Percentiles rank a stretch among this genome's conserved stretches.
Evolutionary conservation across 2,113 vertebrate species (phyloP).

Genomic region (Megaleporinus macrocephalus): DNA sequence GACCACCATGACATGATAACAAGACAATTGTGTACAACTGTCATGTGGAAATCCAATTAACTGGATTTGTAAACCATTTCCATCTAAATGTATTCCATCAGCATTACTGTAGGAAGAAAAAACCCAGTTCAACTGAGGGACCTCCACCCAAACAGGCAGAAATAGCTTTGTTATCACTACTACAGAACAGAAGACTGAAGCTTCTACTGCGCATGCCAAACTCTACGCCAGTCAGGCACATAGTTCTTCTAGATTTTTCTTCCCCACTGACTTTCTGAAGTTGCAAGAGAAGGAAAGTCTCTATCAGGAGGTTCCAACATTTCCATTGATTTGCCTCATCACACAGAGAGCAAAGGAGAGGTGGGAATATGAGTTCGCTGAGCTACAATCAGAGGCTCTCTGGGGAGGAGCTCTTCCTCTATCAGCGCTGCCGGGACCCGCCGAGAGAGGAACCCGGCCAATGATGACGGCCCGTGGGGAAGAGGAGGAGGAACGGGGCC

Average conservation of each 20-base stretch:
- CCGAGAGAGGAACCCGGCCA: constrained; percentile 61
- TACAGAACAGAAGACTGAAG: no score
- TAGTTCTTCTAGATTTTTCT: constrained; percentile 10
- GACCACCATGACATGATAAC: no score
- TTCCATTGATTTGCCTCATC: constrained; percentile 45
- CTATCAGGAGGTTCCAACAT: constrained; percentile 62
- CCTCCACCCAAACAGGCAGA: no score
- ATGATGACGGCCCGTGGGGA: constrained; percentile 68
- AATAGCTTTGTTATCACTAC: no score
- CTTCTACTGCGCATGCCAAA: no score
- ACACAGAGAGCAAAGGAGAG: constrained; percentile 59
- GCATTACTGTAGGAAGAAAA: no score
- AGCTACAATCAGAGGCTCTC: constrained; percentile 67
- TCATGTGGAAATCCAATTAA: no score
- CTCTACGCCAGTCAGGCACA: neutral
- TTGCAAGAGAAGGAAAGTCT: constrained; percentile 46
- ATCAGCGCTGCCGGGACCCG: constrained; percentile 69
- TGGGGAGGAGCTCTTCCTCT: constrained; percentile 67
- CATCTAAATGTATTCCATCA: no score
- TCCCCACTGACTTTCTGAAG: constrained; percentile 3
- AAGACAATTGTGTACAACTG: no score
- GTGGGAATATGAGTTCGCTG: constrained; percentile 59
- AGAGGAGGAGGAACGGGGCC: constrained; percentile 48
- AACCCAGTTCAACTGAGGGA: no score
- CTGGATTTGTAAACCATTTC: no score